A percentile compares a stretch with the other conserved stretches of the same genome.
Conservation (phyloP, 37 sponge, comb jelly and placozoan species). For the Bolinopsis microptera region DNA sequence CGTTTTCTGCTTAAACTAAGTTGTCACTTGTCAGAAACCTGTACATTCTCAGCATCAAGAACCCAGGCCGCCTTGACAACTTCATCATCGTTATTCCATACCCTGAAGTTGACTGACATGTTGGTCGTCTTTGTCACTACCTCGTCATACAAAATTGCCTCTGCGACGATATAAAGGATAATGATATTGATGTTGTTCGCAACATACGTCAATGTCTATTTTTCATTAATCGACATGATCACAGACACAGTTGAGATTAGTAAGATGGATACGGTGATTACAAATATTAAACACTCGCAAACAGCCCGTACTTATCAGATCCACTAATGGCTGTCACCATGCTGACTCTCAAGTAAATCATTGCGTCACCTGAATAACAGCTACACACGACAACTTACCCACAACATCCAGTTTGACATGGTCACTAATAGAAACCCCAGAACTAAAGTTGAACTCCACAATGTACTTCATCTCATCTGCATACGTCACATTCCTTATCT, state of each 20-base stretch:
- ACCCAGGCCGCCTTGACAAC: not conserved
- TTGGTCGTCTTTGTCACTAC: not conserved
- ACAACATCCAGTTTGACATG: conserved; percentile 16
- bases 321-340: too few relatives aligned
- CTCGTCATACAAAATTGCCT: not conserved
- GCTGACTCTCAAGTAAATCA: too few relatives aligned
- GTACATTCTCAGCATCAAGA: not conserved
- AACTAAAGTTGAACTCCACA: conserved; percentile 9
- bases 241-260: too few relatives aligned
- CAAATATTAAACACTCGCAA: too few relatives aligned
- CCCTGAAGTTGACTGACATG: conserved; percentile 5
- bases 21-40: too few relatives aligned
- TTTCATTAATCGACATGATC: not conserved
- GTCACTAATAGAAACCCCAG: not conserved
- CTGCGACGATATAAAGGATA: not conserved
- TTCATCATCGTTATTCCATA: not conserved
- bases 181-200: too few relatives aligned
- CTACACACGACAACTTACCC: not conserved
- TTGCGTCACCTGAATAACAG: too few relatives aligned
- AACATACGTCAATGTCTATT: not conserved
- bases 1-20: too few relatives aligned
- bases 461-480: not conserved
- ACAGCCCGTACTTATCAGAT: too few relatives aligned
- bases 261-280: too few relatives aligned
- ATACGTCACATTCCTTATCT: not conserved